Conservation (phyloP, 2,888 invertebrate species). For the Tenodera sinensis region DNA sequence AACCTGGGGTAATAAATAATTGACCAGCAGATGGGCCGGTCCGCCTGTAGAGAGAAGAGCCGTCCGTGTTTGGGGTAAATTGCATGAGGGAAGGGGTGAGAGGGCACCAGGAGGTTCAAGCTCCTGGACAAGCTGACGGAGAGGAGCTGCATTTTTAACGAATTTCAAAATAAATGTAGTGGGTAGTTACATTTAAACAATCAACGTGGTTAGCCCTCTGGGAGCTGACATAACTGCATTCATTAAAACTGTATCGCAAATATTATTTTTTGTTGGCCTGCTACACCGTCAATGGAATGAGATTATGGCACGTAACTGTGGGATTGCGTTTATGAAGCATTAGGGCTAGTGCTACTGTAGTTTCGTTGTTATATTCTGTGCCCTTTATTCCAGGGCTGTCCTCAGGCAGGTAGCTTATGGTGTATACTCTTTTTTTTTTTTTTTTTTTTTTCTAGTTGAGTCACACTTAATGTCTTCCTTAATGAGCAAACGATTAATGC, state of each 20-base stretch:
- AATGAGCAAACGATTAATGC: no score
- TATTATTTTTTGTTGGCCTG: not conserved
- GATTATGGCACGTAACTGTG: not conserved
- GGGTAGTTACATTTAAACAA: not conserved
- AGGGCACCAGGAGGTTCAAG: not conserved
- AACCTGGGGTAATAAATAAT: slow-evolving; percentile 33
- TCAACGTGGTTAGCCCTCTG: not conserved
- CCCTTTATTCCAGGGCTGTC: no score
- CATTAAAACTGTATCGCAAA: not conserved
- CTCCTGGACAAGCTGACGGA: not conserved
- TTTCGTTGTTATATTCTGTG: not conserved
- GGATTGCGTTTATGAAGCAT: not conserved
- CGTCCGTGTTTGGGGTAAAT: not conserved
- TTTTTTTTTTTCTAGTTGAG: no score
- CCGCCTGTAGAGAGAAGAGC: not conserved
- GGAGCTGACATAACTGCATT: not conserved
- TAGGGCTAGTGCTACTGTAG: no score
- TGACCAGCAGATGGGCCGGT: slow-evolving; percentile 32
- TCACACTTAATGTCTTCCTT: no score
- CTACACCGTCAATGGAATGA: not conserved
- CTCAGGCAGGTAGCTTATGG: no score
- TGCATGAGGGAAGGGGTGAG: not conserved
- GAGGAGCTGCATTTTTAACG: slow-evolving; percentile 4
- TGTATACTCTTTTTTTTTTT: no score
- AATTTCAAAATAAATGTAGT: not conserved